These are phyloP conservation scores for Labeo calbasu DNA, from an alignment of 2,797 vertebrate genomes.

Conservation along the genomic window DNA sequence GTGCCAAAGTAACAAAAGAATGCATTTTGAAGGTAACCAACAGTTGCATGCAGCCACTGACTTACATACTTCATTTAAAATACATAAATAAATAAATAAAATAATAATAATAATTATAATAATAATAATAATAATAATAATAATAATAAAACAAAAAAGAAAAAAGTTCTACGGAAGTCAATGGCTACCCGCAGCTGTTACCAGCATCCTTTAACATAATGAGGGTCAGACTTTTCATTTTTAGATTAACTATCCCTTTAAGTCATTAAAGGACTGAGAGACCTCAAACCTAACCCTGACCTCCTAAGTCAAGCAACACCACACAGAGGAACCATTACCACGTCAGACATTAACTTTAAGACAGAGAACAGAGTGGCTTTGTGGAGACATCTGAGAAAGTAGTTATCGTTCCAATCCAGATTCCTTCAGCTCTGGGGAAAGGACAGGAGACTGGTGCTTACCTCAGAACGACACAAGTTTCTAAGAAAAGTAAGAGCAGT, in stretches of 20 bases:
- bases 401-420: slow-evolving; percentile 45
- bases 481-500: neutral
- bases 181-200: too few species aligned
- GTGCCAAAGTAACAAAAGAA: neutral
- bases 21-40: too few species aligned
- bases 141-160: too few species aligned
- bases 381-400: slow-evolving; percentile 56
- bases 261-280: too few species aligned
- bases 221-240: too few species aligned
- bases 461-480: neutral
- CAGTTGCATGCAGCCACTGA: too few species aligned
- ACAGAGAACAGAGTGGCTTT: slow-evolving; percentile 53
- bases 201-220: neutral
- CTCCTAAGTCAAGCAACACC: slow-evolving; percentile 19
- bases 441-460: neutral
- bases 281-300: slow-evolving; percentile 34
- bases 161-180: too few species aligned
- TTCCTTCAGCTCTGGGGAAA: neutral
- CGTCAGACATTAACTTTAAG: slow-evolving; percentile 21
- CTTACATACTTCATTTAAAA: too few species aligned
- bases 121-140: too few species aligned
- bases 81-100: too few species aligned
- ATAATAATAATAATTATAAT: too few species aligned
- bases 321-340: slow-evolving; percentile 12
- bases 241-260: too few species aligned